Base-by-base conservation (phyloP, 2,888 invertebrate species). In the Hypselothyrea guttata region DNA sequence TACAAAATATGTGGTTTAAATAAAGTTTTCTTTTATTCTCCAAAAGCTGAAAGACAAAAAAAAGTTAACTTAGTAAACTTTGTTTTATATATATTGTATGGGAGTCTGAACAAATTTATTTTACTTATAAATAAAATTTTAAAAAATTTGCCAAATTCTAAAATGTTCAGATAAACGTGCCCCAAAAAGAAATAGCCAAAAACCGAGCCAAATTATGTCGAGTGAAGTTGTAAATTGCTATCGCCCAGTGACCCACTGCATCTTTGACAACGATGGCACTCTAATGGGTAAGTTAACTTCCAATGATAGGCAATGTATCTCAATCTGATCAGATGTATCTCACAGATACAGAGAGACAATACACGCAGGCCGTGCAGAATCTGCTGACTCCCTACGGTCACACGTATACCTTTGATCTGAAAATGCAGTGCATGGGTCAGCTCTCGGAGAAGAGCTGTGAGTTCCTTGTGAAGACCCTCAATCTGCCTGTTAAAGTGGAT, bases 271-370 rank as follows among this genome's bases (percentile, higher is more conserved):
- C 15, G 78, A 79, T 67, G 78, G 78, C 15, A 82, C 77, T 0
- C 13, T 79, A 4, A 58, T 79, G 64, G 71, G 78, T 84, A 49
- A 45, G 3, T 0, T 0, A 11, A 9, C 2, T 0, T 0, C 0
- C 0, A 0, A 3, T 7, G 4, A 8, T 22, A 48, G n/a, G n/a
- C n/a, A n/a, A n/a, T n/a, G n/a, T n/a, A n/a, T n/a, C n/a, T n/a
- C n/a, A n/a, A n/a, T n/a, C n/a, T n/a, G n/a, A n/a, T n/a, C n/a
- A n/a, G n/a, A n/a, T n/a, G n/a, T n/a, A n/a, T 1, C 22, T 13
- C 7, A 2, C 38, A 96, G 96, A 96, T 91, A 95, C 96, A 28
- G 96, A 96, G 90, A 89, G 89, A 8, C 89, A 95, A 52, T 96
- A 96, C 87, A 93, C 94, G 16, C 87, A 91, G 70, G 94, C 93